Evolutionary conservation across 1,140 invertebrate species (phyloP).

Genomic region (Solenopsis invicta): DNA sequence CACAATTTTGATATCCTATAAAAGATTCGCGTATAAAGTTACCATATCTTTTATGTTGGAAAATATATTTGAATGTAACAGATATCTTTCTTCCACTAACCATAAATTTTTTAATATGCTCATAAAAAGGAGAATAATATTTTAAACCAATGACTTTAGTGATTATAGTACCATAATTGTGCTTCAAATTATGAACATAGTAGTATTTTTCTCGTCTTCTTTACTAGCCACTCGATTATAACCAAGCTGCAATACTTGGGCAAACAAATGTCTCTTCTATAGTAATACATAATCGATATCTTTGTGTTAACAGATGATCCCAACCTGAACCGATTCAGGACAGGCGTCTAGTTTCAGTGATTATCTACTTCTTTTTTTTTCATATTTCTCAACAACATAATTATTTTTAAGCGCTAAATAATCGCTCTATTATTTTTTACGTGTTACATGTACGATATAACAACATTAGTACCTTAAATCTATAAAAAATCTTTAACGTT

Average conservation of each 20-base stretch:
- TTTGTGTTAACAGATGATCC: constrained; percentile 11
- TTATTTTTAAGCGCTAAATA: constrained; percentile 6
- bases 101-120: constrained; percentile 11
- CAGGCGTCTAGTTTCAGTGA: not conserved
- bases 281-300: constrained; percentile 26
- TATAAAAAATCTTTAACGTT: not conserved
- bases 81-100: not conserved
- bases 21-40: not conserved
- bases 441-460: no score
- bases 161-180: not conserved
- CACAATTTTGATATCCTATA: not conserved
- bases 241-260: not conserved
- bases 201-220: not conserved
- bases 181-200: not conserved
- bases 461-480: no score
- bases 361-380: not conserved
- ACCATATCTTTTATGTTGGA: not conserved
- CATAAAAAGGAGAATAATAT: not conserved
- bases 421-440: not conserved
- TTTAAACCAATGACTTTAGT: not conserved
- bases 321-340: not conserved
- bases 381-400: constrained; percentile 5
- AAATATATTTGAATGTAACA: not conserved
- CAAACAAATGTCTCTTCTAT: constrained; percentile 19
- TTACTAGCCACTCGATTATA: not conserved